phyloP scores from a whole-genome alignment of 2,797 vertebrate species.

The Falco peregrinus region DNA sequence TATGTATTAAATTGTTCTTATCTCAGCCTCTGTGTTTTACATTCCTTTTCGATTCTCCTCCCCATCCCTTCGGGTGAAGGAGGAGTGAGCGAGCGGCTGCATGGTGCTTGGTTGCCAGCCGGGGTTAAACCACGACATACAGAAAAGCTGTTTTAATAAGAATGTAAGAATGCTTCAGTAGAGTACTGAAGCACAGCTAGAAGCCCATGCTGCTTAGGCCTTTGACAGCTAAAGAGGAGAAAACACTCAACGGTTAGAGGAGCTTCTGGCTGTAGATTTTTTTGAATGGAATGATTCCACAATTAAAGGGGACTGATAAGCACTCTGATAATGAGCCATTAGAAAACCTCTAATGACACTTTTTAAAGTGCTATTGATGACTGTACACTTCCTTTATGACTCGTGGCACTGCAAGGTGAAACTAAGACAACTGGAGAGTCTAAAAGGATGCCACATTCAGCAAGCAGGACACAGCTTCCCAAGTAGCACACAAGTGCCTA shows the following conservation, averaged over 20 bases:
- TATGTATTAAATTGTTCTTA: no score
- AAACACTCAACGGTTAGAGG: conserved; percentile 2
- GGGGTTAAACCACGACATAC: no score
- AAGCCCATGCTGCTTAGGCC: neutral
- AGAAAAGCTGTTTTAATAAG: neutral
- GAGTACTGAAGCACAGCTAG: neutral
- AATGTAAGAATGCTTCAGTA: neutral
- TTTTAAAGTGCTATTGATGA: neutral
- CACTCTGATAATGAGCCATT: neutral
- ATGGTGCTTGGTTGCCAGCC: no score
- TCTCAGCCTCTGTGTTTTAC: no score
- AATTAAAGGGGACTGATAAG: neutral
- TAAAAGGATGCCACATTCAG: neutral
- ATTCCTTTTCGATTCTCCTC: no score
- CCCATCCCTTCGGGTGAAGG: no score
- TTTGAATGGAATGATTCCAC: neutral
- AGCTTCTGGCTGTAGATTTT: neutral
- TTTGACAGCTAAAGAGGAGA: conserved; percentile 2
- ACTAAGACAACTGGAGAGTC: neutral
- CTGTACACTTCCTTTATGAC: neutral
- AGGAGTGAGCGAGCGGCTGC: no score
- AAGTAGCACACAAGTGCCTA: neutral
- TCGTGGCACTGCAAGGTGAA: neutral
- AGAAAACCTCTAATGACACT: neutral
- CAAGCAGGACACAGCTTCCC: neutral